phyloP scores from a whole-genome alignment of 2,797 vertebrate species.

The Eulemur mongoz region DNA sequence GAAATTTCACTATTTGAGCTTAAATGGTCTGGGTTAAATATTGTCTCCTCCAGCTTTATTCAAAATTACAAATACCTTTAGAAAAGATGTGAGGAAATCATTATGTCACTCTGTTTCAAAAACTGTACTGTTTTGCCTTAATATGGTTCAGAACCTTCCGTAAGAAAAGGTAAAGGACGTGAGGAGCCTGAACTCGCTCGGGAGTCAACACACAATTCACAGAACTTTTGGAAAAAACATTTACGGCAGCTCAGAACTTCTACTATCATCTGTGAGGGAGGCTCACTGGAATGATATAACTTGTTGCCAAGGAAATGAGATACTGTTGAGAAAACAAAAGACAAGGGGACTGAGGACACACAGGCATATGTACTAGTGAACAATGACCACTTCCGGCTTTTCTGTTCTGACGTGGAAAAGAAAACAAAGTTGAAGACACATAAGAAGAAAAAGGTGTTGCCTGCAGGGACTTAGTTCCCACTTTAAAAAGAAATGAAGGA shows the following conservation, averaged over 20 bases:
- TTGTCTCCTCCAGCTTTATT: not conserved
- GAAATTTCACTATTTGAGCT: not conserved
- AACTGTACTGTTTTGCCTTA: not conserved
- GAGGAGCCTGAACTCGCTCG: not conserved
- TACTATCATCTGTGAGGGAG: not conserved
- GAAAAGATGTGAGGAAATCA: not conserved
- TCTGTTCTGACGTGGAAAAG: not conserved
- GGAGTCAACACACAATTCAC: not conserved
- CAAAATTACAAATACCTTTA: not conserved
- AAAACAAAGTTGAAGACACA: not conserved
- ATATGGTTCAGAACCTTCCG: not conserved
- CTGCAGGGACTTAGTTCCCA: not conserved
- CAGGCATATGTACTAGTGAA: not conserved
- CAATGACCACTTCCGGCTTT: not conserved
- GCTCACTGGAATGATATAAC: not conserved
- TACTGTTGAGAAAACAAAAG: not conserved
- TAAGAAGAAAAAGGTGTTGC: not conserved
- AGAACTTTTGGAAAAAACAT: not conserved
- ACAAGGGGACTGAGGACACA: not conserved
- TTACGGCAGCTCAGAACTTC: not conserved
- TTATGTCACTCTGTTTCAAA: not conserved
- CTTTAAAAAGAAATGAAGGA: not conserved
- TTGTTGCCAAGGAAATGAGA: not conserved
- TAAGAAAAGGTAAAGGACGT: not conserved
- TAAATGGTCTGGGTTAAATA: not conserved